Percentiles rank a stretch among this genome's conserved stretches.
Evolutionary conservation across 1,140 invertebrate genomes (phyloP).

Genomic region (Micrasema minimum): DNA sequence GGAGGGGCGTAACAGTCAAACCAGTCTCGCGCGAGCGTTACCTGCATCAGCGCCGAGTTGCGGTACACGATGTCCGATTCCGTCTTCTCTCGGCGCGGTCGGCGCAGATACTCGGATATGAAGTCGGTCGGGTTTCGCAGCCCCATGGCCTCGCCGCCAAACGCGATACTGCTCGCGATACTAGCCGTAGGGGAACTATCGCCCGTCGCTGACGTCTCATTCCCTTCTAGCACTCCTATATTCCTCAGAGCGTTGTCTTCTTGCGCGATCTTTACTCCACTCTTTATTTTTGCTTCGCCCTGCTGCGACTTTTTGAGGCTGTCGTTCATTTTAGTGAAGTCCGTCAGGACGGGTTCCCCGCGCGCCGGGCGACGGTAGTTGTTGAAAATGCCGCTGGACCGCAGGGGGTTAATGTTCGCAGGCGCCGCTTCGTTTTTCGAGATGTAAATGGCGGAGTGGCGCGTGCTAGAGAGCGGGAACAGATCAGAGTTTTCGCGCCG

Average conservation of each 20-base stretch:
- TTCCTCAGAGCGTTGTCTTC: conserved; percentile 62
- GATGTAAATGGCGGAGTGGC: conserved; percentile 78
- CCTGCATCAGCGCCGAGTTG: conserved; percentile 78
- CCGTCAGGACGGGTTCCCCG: conserved; percentile 77
- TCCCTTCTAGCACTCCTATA: conserved; percentile 60
- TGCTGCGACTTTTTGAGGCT: conserved; percentile 61
- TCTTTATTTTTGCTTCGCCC: conserved; percentile 57
- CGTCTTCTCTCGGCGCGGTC: conserved; percentile 83
- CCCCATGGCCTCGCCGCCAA: conserved; percentile 46
- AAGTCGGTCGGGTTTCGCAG: conserved; percentile 53
- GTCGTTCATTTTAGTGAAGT: conserved; percentile 74
- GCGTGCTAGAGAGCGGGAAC: conserved; percentile 75
- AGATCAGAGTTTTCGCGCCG: conserved; percentile 84
- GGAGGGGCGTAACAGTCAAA: conserved; percentile 13
- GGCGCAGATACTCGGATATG: conserved; percentile 62
- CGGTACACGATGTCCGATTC: conserved; percentile 84
- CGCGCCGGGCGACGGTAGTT: conserved; percentile 71
- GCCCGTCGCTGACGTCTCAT: conserved; percentile 57
- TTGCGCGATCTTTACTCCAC: conserved; percentile 55
- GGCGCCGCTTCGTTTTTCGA: conserved; percentile 65
- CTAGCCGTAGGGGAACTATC: conserved; percentile 61
- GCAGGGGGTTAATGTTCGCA: conserved; percentile 61
- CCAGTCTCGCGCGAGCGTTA: conserved; percentile 70
- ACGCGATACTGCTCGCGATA: conserved; percentile 56
- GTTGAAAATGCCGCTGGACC: conserved; percentile 74